Evolutionary conservation across 2,888 invertebrate genomes (phyloP).

Genomic region (Clusia tigrina): DNA sequence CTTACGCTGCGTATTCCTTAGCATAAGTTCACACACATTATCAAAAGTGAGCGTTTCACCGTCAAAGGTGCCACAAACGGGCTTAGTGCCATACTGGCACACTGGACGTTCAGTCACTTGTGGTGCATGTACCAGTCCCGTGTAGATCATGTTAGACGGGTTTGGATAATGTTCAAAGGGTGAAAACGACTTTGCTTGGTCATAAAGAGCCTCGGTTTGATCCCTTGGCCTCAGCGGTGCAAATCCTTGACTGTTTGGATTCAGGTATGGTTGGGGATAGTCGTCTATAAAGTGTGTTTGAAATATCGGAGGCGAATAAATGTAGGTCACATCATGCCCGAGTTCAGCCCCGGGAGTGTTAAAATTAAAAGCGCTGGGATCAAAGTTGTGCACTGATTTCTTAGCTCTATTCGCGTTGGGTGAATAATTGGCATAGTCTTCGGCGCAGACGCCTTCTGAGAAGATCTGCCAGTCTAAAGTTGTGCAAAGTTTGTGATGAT

Average conservation of each 20-base stretch:
- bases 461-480: conserved; percentile 51
- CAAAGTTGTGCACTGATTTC: conserved; percentile 27
- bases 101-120: conserved; percentile 7
- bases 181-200: conserved; percentile 44
- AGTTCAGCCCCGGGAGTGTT: conserved; percentile 36
- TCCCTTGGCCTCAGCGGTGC: background rate
- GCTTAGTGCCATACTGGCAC: conserved; percentile 46
- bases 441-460: conserved; percentile 50
- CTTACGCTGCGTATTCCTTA: conserved; percentile 38
- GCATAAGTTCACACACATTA: conserved; percentile 48
- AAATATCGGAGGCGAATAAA: conserved; percentile 47
- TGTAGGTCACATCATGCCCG: conserved; percentile 42
- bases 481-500: background rate
- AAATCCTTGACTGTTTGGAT: background rate
- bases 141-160: background rate
- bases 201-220: too few relatives aligned
- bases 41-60: conserved; percentile 43
- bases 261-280: background rate
- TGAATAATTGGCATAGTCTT: conserved; percentile 39
- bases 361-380: background rate
- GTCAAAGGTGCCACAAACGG: conserved; percentile 46
- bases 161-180: background rate
- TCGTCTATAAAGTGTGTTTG: conserved; percentile 24
- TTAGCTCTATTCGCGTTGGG: conserved; percentile 24
- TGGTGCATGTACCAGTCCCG: too few relatives aligned